Base-by-base conservation (phyloP, 2,113 vertebrate species). In the Paramisgurnus dabryanus region DNA sequence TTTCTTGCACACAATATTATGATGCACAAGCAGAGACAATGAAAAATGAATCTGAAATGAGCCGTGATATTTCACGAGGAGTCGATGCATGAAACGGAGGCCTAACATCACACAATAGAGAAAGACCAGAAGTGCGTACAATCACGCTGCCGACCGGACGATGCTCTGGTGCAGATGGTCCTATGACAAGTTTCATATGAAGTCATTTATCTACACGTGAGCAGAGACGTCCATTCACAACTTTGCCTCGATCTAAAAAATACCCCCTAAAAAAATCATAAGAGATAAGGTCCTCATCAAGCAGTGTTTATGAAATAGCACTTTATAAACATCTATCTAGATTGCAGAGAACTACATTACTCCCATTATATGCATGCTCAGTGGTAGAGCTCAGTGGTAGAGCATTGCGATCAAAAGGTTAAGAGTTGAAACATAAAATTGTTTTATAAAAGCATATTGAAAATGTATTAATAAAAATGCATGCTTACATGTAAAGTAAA, bases 11-110 rank as follows among this genome's bases (percentile, higher is more conserved):
- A 53, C 71, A 72, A 53, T 22, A 72, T 80, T 60, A 80, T 34
- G 68, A 70, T 57, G 67, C 45, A 40, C 63, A 45, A 66, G 58
- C 73, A 12, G 11, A 67, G n/a, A 27, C 61, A 61, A 78, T 43
- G 66, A 45, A 49, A 53, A 53, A 53, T 17, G 68, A 17, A 55
- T 83, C 86, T 90, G 88, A 91, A 92, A 92, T 91, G 90, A 92
- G 91, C 87, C 91, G 85, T 91, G 88, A 89, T 90, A 87, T 90
- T 90, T 87, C 86, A 7, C 7, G 55, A 18, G n/a, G 55, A 22
- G 76, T 73, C 67, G 64, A 91, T 91, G 91, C 92, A 92, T 92
- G 90, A 91, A 91, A 91, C 90, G 86, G 67, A 70, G 87, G 88
- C 88, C 90, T 90, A 88, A 83, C 70, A 81, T 79, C 67, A 81